Evolutionary conservation across 2,797 vertebrate species (phyloP).

Genomic region (Gymnoscopelus braueri): DNA sequence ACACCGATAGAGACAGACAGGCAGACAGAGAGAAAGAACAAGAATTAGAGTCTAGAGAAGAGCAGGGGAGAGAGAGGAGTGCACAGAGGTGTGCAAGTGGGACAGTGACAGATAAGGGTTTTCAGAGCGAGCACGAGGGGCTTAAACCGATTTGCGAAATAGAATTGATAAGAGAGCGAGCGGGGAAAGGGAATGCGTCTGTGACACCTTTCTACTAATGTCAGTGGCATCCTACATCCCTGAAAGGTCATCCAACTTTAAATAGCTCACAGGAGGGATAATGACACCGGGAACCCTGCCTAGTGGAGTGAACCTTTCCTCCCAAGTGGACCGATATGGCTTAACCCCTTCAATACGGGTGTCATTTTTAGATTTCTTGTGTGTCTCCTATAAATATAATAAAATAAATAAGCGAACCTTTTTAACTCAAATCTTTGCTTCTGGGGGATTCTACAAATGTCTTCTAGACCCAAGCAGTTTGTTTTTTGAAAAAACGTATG

Average conservation of each 20-base stretch:
- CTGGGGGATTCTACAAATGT: too few species aligned
- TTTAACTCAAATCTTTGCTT: too few species aligned
- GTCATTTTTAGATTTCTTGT: too few species aligned
- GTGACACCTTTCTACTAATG: slow-evolving; percentile 13
- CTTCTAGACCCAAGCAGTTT: too few species aligned
- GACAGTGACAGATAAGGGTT: background rate
- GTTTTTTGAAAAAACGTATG: too few species aligned
- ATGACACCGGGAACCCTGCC: slow-evolving; percentile 9
- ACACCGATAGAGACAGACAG: slow-evolving; percentile 7
- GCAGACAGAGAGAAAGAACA: background rate
- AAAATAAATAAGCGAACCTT: too few species aligned
- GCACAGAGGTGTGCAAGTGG: background rate
- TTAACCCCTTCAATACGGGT: too few species aligned
- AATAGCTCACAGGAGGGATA: slow-evolving; percentile 30
- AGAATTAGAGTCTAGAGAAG: background rate
- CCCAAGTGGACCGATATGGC: slow-evolving; percentile 20
- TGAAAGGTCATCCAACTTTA: slow-evolving; percentile 38
- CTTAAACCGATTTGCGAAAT: background rate
- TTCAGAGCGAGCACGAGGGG: too few species aligned
- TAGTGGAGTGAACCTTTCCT: background rate
- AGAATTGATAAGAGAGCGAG: background rate
- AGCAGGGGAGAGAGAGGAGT: too few species aligned
- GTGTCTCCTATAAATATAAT: too few species aligned
- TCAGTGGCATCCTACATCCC: slow-evolving; percentile 30
- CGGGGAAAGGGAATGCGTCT: slow-evolving; percentile 3